These are phyloP conservation scores for Panurus biarmicus DNA, from an alignment of 2,113 vertebrate species.

Conservation along the genomic window DNA sequence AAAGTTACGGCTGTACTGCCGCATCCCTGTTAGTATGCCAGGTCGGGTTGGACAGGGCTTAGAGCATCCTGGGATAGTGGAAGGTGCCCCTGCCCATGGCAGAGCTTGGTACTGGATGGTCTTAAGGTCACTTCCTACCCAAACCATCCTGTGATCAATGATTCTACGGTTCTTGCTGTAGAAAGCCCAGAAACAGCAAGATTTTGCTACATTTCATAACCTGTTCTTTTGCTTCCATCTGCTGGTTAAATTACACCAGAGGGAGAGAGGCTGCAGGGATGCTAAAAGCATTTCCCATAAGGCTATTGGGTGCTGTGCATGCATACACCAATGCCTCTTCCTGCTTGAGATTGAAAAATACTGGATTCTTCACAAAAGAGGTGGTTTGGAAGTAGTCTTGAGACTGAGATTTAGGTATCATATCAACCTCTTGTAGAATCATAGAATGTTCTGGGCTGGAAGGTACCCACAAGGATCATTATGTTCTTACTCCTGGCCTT, in stretches of 20 bases:
- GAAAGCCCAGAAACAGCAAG: neutral
- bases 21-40: neutral
- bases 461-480: neutral
- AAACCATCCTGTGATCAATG: neutral
- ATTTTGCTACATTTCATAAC: neutral
- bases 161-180: too few relatives aligned
- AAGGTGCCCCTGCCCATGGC: neutral
- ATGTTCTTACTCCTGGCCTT: neutral
- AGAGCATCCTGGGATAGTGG: neutral
- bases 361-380: neutral
- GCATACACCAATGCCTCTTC: accelerated
- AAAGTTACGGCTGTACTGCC: neutral
- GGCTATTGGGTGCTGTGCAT: accelerated
- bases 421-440: neutral
- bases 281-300: neutral
- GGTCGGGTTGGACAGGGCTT: too few relatives aligned
- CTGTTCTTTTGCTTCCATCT: slow-evolving; percentile 2
- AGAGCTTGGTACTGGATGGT: too few relatives aligned
- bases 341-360: accelerated
- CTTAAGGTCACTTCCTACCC: neutral
- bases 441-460: neutral
- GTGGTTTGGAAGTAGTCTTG: neutral
- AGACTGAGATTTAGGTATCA: neutral
- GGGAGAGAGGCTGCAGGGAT: neutral
- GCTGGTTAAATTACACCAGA: neutral